Evolutionary conservation across 2,797 vertebrate genomes (phyloP), one percentile per base, ranked within the genome.

Genomic region (Dallia pectoralis): DNA sequence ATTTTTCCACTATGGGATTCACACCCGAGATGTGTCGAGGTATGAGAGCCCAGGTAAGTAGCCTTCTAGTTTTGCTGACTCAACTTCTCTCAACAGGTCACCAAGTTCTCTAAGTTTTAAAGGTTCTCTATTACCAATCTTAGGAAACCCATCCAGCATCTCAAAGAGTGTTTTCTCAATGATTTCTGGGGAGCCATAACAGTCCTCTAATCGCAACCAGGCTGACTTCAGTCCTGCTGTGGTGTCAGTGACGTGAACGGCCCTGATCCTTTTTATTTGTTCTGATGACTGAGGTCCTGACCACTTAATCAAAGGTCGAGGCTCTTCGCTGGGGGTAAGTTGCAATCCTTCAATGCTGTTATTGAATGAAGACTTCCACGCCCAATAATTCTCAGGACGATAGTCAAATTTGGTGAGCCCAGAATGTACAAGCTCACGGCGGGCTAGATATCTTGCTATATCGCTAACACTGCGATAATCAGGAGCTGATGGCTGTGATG

Each of bases 121-220:
- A 30, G 72, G 73, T 1, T 82, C 74, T 67, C 40, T 78, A n/a
- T 33, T 69, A 6, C 77, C 6, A 6, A 77, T 65, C 33, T 44
- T 79, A 4, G 73, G 74, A 12, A 77, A 82, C 4, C 40, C 22
- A 14, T 77, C 73, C 1, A 79, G 33, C n/a, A 44, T 75, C 25
- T 73, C 73, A 0, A 77, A 12, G 3, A 79, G 70, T 6, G 75
- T 12, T 27, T 71, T 11, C 19, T 79, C 67, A 9, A 68, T 33
- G 6, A 32, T 69, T 22, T 76, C 72, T 0, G 72, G 69, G 4
- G 74, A 4, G 5, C 80, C 69, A 30, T 70, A 77, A 4, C 12
- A 51, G 0, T 77, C 69, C 12, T 79, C 74, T 0, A 77, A 32
- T 15, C 78, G 22, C 19, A 79, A 19, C 73, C 78, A 78, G 0